Percentiles rank a stretch among this genome's conserved stretches.
These are phyloP conservation scores for Sula dactylatra DNA, from an alignment of 2,113 vertebrate genomes.

Conservation along the genomic window DNA sequence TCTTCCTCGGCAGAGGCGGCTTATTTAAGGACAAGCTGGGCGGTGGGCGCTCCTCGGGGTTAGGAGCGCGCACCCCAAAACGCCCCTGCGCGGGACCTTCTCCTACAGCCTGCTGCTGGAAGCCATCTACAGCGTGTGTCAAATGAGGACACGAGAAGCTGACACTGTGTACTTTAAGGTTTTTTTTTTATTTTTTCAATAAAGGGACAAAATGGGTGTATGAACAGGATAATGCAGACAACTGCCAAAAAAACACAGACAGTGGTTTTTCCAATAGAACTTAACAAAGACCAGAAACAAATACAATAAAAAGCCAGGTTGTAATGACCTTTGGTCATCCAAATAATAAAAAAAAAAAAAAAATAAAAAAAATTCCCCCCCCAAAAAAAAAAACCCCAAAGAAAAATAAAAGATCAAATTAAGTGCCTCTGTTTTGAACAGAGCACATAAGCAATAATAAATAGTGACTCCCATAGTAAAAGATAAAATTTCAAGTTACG, in stretches of 20 bases:
- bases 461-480: constrained; percentile 99
- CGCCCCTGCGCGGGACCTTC: constrained; percentile 62
- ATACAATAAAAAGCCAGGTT: constrained; percentile 95
- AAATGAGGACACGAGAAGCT: constrained; percentile 87
- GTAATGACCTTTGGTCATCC: constrained; percentile 97
- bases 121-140: constrained; percentile 75
- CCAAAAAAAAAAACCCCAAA: constrained; percentile 75
- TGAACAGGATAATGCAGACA: constrained; percentile 99
- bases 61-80: constrained; percentile 56
- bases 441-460: constrained; percentile 98
- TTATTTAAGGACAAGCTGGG: constrained; percentile 58
- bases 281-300: constrained; percentile 99
- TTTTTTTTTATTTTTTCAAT: constrained; percentile 98
- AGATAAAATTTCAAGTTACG: constrained; percentile 99
- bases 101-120: constrained; percentile 72
- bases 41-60: constrained; percentile 38
- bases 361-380: constrained; percentile 48
- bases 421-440: constrained; percentile 96
- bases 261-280: constrained; percentile 99
- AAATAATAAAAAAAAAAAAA: constrained; percentile 80
- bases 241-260: constrained; percentile 99
- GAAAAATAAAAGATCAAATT: constrained; percentile 89
- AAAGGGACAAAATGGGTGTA: constrained; percentile 99
- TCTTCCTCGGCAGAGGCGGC: constrained; percentile 41
- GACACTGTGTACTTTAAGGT: constrained; percentile 89